Evolutionary conservation across 35 echinoderm and acorn worm species (phyloP).

Genomic region (Diadema setosum): DNA sequence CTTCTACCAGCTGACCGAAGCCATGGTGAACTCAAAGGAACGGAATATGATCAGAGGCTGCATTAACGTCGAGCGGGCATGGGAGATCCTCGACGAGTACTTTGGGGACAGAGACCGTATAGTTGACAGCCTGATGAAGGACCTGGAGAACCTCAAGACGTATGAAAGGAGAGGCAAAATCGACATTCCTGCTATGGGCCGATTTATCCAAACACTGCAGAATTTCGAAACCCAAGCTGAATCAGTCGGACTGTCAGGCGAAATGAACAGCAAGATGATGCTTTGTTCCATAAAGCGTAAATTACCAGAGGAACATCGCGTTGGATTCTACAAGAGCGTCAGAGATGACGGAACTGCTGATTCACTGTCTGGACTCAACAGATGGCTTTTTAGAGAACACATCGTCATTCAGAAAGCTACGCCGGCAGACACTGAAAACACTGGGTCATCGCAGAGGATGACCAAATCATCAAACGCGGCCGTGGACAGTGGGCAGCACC

Average conservation of each 20-base stretch:
- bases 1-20: slow-evolving; percentile 58
- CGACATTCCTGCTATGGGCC: slow-evolving; percentile 16
- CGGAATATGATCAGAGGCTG: slow-evolving; percentile 38
- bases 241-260: slow-evolving; percentile 39
- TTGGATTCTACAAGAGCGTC: slow-evolving; percentile 52
- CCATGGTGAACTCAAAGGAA: slow-evolving; percentile 48
- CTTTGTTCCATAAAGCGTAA: slow-evolving; percentile 49
- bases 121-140: slow-evolving; percentile 53
- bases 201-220: slow-evolving; percentile 51
- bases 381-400: slow-evolving; percentile 36
- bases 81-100: slow-evolving; percentile 51
- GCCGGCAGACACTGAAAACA: background rate
- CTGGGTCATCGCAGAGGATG: background rate
- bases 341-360: slow-evolving; percentile 25
- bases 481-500: no score
- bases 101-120: slow-evolving; percentile 52
- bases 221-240: slow-evolving; percentile 53
- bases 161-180: slow-evolving; percentile 47
- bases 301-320: slow-evolving; percentile 51
- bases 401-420: slow-evolving; percentile 56
- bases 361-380: slow-evolving; percentile 40
- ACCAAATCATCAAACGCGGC: slow-evolving; percentile 60
- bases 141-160: slow-evolving; percentile 49
- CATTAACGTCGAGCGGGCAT: slow-evolving; percentile 35
- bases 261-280: slow-evolving; percentile 73